Evolutionary conservation across 2,888 invertebrate genomes (phyloP), one percentile per base, ranked within the genome.

Genomic region (Endotricha flammealis): DNA sequence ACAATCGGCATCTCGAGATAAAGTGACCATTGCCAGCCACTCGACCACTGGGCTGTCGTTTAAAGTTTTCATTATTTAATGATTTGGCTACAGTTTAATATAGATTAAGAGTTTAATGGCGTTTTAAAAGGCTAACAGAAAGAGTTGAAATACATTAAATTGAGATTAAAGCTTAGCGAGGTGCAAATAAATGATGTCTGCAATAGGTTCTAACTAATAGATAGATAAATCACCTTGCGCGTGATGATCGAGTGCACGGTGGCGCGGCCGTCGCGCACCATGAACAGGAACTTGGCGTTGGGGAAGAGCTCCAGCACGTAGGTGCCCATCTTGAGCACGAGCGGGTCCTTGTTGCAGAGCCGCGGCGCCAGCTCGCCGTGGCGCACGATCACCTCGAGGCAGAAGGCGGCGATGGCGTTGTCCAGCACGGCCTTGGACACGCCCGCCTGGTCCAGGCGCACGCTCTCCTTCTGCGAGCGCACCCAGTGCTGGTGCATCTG

Each of bases 221-320:
- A n/a, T n/a, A n/a, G n/a, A n/a, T n/a, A n/a, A n/a, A n/a, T n/a
- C n/a, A 95, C 95, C 91, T 97, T 96, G 58, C 99, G 90, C 32
- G 95, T 94, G 68, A 99, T 98, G 73, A 99, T 98, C 46, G 98
- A 99, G 88, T 99, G 98, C 44, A 98, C 98, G 12, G 98, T 98
- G 44, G 99, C 99, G 46, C 99, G 91, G 13, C 99, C 99, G 78
- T 99, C 99, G 46, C 99, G 92, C 57, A 99, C 93, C 97, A 99
- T 98, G 80, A 99, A 95, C 57, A 99, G 90, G 85, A 98, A 99
- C 86, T 98, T 98, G 40, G 98, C 94, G 72, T 97, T 97, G 29
- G 99, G 99, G 86, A 99, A 99, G 42, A 99, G 89, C 70, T 96
- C 94, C 46, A 95, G 91, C 58, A 99, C 93, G 50, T 85, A 99